A percentile compares a stretch with the other conserved stretches of the same genome.
These are phyloP conservation scores for Clitarchus hookeri DNA, from an alignment of 2,888 invertebrate species.

Conservation along the genomic window DNA sequence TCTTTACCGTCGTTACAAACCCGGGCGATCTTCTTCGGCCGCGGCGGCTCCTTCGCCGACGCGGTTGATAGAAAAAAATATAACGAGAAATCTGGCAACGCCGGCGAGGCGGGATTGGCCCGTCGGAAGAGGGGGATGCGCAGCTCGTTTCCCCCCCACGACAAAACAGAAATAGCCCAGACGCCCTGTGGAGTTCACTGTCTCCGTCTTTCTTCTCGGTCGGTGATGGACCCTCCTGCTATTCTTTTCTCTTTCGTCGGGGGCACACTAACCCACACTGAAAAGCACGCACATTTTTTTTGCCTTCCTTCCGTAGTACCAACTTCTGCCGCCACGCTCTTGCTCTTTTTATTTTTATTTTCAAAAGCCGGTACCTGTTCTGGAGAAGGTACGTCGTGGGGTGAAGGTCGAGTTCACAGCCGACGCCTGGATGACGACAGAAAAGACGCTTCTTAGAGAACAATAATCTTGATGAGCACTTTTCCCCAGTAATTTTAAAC, in stretches of 20 bases:
- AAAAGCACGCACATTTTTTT: not conserved
- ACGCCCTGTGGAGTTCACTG: not conserved
- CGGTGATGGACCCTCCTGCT: not conserved
- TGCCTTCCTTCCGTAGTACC: not conserved
- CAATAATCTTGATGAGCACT: not conserved
- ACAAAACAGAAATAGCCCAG: constrained; percentile 19
- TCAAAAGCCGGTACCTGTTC: not conserved
- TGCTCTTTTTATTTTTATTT: not conserved
- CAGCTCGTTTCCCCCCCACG: not conserved
- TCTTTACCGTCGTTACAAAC: not conserved
- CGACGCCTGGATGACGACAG: not conserved
- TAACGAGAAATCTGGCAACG: constrained; percentile 10
- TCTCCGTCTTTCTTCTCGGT: not conserved
- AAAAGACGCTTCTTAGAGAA: not conserved
- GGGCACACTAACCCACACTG: not conserved
- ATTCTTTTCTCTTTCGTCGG: not conserved
- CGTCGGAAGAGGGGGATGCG: not conserved
- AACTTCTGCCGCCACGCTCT: not conserved
- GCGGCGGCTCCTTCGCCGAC: not conserved
- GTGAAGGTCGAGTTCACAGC: not conserved
- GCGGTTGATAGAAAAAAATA: not conserved
- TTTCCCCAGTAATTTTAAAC: not conserved
- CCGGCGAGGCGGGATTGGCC: not conserved
- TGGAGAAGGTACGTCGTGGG: not conserved
- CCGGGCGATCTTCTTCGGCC: not conserved